phyloP scores from a whole-genome alignment of 2,888 invertebrate genomes.

The Athalia rosae region DNA sequence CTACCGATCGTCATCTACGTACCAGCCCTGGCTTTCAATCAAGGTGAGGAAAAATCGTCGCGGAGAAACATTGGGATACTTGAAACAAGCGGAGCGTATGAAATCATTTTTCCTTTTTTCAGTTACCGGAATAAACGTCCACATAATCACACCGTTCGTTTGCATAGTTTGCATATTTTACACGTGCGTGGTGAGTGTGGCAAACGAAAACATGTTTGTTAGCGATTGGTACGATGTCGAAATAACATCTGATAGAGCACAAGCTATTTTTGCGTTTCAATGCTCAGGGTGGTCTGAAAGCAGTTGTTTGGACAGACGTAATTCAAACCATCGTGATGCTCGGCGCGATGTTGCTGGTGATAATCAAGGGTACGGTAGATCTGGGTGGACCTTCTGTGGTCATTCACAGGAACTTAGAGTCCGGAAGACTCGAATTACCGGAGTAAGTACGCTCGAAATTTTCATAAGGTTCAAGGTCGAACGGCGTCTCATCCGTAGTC shows the following conservation, averaged over 20 bases:
- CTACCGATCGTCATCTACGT: slow-evolving; percentile 87
- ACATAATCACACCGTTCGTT: slow-evolving; percentile 87
- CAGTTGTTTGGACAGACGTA: slow-evolving; percentile 90
- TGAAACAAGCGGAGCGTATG: no score
- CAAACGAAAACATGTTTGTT: no score
- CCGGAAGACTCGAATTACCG: slow-evolving; percentile 82
- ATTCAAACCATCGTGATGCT: slow-evolving; percentile 87
- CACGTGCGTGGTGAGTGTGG: slow-evolving; percentile 83
- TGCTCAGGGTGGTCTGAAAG: slow-evolving; percentile 84
- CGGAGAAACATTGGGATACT: slow-evolving; percentile 12
- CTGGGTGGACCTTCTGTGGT: slow-evolving; percentile 82
- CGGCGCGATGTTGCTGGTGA: slow-evolving; percentile 83
- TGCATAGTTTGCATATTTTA: slow-evolving; percentile 91
- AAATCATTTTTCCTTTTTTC: slow-evolving; percentile 64
- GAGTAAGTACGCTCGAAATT: slow-evolving; percentile 74
- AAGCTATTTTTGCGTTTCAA: neutral
- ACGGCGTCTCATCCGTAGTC: neutral
- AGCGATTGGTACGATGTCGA: no score
- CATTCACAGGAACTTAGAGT: slow-evolving; percentile 80
- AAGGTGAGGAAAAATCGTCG: slow-evolving; percentile 76
- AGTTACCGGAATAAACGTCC: slow-evolving; percentile 90
- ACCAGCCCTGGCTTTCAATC: slow-evolving; percentile 86
- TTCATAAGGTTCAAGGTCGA: neutral
- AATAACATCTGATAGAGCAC: no score
- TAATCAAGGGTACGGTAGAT: slow-evolving; percentile 84